Conservation (phyloP, 2,113 vertebrate species). For the Gila orcuttii region DNA sequence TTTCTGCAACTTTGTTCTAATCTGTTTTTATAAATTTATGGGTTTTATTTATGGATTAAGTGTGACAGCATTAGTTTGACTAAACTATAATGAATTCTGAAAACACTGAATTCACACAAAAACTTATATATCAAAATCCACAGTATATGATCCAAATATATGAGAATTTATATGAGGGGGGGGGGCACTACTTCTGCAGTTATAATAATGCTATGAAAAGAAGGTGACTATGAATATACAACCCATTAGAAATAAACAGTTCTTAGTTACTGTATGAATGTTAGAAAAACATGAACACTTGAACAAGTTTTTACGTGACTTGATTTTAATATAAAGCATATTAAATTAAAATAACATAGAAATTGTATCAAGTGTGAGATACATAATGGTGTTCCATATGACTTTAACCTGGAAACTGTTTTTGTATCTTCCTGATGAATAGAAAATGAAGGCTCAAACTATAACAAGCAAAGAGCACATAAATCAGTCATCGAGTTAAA, state of each 20-base stretch:
- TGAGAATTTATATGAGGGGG: too few species aligned
- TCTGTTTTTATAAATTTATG: not conserved
- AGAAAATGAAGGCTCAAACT: not conserved
- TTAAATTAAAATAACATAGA: too few species aligned
- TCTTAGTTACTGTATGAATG: not conserved
- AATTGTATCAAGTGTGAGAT: not conserved
- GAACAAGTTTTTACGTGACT: too few species aligned
- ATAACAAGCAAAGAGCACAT: not conserved
- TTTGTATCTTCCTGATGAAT: not conserved
- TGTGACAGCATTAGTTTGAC: not conserved
- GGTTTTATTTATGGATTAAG: not conserved
- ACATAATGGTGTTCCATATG: not conserved
- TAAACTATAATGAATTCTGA: not conserved
- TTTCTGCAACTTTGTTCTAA: not conserved
- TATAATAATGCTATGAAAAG: not conserved
- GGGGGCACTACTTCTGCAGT: not conserved
- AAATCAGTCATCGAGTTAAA: not conserved
- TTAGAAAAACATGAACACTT: too few species aligned
- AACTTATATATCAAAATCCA: not conserved
- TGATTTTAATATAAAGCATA: too few species aligned
- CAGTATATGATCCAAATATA: too few species aligned
- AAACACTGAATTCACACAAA: not conserved
- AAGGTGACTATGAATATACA: not conserved
- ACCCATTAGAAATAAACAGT: not conserved
- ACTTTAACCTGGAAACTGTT: not conserved